phyloP scores from a whole-genome alignment of 2,113 vertebrate genomes.

The Platanista minor region DNA sequence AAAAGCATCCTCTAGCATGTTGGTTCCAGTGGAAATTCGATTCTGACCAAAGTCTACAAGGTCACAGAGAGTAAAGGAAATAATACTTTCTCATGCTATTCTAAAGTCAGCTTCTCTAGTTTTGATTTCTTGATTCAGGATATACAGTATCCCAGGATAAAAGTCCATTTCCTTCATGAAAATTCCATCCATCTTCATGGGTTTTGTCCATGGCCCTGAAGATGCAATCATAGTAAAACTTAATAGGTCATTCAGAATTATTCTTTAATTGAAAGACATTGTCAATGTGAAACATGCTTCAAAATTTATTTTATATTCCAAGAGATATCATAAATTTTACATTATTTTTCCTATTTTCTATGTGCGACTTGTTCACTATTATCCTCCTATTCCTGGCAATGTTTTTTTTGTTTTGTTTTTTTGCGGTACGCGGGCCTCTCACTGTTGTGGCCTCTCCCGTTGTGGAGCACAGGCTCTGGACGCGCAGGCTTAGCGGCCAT shows the following conservation, averaged over 20 bases:
- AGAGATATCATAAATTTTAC: not conserved
- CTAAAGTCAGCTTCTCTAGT: not conserved
- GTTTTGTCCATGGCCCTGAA: not conserved
- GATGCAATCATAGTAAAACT: not conserved
- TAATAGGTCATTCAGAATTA: not conserved
- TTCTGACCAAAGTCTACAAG: not conserved
- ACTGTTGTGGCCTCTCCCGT: no score
- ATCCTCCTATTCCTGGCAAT: not conserved
- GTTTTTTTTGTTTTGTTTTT: no score
- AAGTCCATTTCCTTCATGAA: not conserved
- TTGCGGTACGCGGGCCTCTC: no score
- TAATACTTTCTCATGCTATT: not conserved
- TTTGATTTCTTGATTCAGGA: not conserved
- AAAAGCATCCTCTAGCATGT: not conserved
- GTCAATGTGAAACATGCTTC: not conserved
- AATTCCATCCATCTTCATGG: not conserved
- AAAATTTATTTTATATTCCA: not conserved
- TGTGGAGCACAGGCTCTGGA: no score
- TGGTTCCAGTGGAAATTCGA: not conserved
- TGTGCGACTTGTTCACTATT: not conserved
- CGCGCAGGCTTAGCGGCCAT: no score
- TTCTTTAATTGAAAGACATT: not conserved
- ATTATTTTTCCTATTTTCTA: not conserved
- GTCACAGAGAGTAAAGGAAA: not conserved
- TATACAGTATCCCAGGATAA: not conserved